These are phyloP conservation scores for Bucco capensis DNA, from an alignment of 2,113 vertebrate species.

Conservation along the genomic window DNA sequence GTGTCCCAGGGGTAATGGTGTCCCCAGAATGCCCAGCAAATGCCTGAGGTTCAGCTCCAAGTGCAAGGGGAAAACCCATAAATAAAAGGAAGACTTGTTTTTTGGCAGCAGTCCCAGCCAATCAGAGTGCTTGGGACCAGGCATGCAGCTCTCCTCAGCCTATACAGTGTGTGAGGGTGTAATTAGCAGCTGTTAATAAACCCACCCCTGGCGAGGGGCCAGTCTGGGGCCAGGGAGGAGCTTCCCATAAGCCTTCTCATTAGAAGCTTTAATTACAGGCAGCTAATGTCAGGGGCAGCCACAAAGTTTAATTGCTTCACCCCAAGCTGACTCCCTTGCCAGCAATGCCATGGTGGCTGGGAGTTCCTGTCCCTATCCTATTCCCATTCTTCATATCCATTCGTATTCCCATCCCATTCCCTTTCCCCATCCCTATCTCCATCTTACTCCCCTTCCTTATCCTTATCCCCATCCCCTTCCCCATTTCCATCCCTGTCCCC, in stretches of 20 bases:
- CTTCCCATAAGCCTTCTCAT: neutral
- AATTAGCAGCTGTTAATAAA: neutral
- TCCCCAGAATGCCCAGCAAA: neutral
- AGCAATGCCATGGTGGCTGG: rapidly evolving
- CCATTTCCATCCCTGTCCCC: no score
- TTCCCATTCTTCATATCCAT: no score
- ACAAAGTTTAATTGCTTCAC: neutral
- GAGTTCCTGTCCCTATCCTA: no score
- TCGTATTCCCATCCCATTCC: no score
- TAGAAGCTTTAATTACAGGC: constrained; percentile 19
- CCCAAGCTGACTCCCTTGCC: neutral
- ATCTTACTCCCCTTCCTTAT: no score
- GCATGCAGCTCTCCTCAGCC: neutral
- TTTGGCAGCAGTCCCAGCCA: neutral
- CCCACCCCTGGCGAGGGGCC: neutral
- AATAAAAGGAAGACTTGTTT: neutral
- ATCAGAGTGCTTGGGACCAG: rapidly evolving
- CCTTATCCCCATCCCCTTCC: no score
- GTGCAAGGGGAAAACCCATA: neutral
- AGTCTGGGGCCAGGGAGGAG: neutral
- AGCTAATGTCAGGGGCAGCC: neutral
- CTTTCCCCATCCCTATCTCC: no score
- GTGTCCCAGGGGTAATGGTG: neutral
- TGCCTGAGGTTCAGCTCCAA: neutral
- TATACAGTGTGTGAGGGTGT: rapidly evolving